Conservation (phyloP, 2,888 invertebrate species). For the Patella depressa region DNA sequence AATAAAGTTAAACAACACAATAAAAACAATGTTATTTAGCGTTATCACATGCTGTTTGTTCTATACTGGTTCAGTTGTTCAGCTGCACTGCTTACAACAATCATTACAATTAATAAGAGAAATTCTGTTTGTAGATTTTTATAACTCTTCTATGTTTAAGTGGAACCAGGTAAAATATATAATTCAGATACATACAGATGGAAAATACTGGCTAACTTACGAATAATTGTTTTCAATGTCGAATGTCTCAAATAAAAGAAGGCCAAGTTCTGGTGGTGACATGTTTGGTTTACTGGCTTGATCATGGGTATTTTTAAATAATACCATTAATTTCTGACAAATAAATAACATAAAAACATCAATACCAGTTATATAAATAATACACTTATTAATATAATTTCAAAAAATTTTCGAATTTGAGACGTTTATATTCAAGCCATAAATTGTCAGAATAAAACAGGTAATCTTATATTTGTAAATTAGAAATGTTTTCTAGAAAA, state of each 20-base stretch:
- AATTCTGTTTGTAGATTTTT: too few species aligned
- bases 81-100: too few species aligned
- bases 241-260: constrained; percentile 49
- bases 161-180: too few species aligned
- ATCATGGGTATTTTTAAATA: constrained; percentile 62
- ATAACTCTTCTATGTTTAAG: too few species aligned
- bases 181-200: neutral
- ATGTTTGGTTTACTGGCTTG: constrained; percentile 44
- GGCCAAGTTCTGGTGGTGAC: constrained; percentile 54
- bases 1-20: constrained; percentile 25
- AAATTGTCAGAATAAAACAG: too few species aligned
- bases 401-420: too few species aligned
- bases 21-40: neutral
- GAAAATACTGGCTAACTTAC: neutral
- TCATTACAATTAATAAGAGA: too few species aligned
- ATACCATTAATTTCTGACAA: constrained; percentile 63
- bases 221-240: constrained; percentile 37
- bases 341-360: constrained; percentile 7
- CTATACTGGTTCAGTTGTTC: too few species aligned
- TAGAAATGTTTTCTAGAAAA: too few species aligned
- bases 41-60: too few species aligned
- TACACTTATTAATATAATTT: neutral
- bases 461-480: too few species aligned
- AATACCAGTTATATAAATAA: neutral
- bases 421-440: too few species aligned